Evolutionary conservation across 2,113 vertebrate species (phyloP), one percentile per base, ranked within the genome.

Genomic region (Gallinago paraguaiae): DNA sequence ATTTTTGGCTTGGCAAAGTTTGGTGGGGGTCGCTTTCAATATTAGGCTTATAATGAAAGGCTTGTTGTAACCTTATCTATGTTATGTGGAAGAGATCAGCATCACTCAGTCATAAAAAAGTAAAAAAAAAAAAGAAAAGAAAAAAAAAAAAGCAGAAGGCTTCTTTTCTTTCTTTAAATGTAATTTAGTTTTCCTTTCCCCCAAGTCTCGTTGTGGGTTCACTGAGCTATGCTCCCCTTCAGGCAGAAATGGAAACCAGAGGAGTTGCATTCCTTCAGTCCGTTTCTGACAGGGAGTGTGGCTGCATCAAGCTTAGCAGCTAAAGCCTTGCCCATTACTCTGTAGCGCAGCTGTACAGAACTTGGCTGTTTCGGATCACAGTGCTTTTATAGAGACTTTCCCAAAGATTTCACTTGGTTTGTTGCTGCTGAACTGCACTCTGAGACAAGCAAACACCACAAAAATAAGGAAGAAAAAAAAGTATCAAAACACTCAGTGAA

Each of bases 221-320:
- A 95, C 72, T 80, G 92, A 96, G 95, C 93, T 95, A 97, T 88
- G 80, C 88, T 82, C 92, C 92, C 96, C 25, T 90, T 93, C 91
- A 91, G 95, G 96, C 97, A 96, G 95, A 97, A 94, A 25, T 82
- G 53, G 51, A 97, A 98, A 97, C 96, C 97, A 92, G 97, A 91
- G 82, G 83, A 83, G 94, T 50, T 85, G 86, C 98, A 98, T 97
- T 98, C 97, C 86, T 97, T 94, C 81, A 85, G 84, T 71, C 63
- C 4, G 0, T 91, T 96, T 67, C 89, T 96, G 96, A 96, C 95
- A 95, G 91, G 0, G 3, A 96, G 31, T 33, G 50, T 82, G 81
- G 95, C 92, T 96, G 88, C 89, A 82, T 91, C 88, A 70, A 93
- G 83, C 94, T 94, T 37, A 87, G 84, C 65, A 86, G 79, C 91